Evolutionary conservation across 2,888 invertebrate genomes (phyloP).

Genomic region (Elmis aenea): DNA sequence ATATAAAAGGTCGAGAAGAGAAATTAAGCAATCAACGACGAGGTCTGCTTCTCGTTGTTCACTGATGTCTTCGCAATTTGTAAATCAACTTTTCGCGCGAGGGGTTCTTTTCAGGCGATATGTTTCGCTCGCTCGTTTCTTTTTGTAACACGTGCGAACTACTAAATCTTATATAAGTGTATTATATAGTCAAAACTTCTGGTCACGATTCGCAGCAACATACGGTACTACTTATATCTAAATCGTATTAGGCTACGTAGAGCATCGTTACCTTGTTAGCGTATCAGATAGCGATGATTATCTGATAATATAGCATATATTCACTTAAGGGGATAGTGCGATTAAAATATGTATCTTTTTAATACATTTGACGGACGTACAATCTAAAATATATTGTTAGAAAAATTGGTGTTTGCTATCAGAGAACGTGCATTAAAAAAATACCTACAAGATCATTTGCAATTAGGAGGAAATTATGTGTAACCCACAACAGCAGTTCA

Average conservation of each 20-base stretch:
- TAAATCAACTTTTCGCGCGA: constrained; percentile 24
- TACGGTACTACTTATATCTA: constrained; percentile 45
- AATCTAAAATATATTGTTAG: too few species aligned
- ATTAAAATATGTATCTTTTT: too few species aligned
- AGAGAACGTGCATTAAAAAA: too few species aligned
- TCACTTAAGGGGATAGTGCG: too few species aligned
- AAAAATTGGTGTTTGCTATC: too few species aligned
- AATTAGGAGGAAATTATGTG: too few species aligned
- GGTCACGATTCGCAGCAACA: constrained; percentile 44
- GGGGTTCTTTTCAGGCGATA: constrained; percentile 11
- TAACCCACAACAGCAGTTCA: too few species aligned
- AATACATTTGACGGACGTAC: too few species aligned
- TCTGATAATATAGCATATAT: too few species aligned
- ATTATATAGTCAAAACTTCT: constrained; percentile 45
- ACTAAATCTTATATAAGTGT: constrained; percentile 42
- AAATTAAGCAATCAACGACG: constrained; percentile 27
- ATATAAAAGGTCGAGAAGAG: constrained; percentile 17
- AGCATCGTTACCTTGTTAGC: too few species aligned
- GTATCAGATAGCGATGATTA: too few species aligned
- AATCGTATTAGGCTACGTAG: constrained; percentile 47
- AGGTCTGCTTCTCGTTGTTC: constrained; percentile 23
- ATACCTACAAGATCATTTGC: too few species aligned
- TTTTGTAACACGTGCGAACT: constrained; percentile 19
- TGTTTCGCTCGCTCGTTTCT: constrained; percentile 13
- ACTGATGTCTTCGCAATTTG: constrained; percentile 24